Conservation (phyloP, 2,888 invertebrate species). For the Anodontia alba region DNA sequence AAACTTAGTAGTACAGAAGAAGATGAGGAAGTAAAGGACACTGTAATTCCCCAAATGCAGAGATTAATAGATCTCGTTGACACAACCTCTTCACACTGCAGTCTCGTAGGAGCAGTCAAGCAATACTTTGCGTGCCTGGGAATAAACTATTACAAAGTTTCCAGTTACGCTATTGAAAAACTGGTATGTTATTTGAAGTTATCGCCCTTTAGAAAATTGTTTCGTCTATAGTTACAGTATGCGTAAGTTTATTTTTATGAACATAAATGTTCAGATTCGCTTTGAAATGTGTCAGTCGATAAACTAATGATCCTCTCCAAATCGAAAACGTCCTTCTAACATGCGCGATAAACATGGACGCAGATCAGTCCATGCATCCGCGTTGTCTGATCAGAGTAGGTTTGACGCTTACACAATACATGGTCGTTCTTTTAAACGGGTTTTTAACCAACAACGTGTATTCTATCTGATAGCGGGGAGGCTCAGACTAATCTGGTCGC, state of each 20-base stretch:
- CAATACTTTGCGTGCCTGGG: constrained; percentile 75
- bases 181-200: constrained; percentile 76
- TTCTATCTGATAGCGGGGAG: no score
- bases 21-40: constrained; percentile 69
- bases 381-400: no score
- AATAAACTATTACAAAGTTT: constrained; percentile 78
- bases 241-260: not conserved
- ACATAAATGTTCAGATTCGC: no score
- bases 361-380: no score
- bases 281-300: no score
- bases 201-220: not conserved
- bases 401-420: no score
- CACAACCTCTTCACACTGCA: constrained; percentile 65
- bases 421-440: no score
- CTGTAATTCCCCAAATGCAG: constrained; percentile 73
- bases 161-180: constrained; percentile 75
- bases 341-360: no score
- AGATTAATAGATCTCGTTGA: constrained; percentile 69
- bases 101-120: constrained; percentile 69
- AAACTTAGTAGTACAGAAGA: constrained; percentile 52
- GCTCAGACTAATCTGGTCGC: no score
- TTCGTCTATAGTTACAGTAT: not conserved
- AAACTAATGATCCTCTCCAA: no score
- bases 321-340: no score
- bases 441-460: no score